Conservation (phyloP, 2,797 vertebrate species). For the Melanotaenia maccullochi region DNA sequence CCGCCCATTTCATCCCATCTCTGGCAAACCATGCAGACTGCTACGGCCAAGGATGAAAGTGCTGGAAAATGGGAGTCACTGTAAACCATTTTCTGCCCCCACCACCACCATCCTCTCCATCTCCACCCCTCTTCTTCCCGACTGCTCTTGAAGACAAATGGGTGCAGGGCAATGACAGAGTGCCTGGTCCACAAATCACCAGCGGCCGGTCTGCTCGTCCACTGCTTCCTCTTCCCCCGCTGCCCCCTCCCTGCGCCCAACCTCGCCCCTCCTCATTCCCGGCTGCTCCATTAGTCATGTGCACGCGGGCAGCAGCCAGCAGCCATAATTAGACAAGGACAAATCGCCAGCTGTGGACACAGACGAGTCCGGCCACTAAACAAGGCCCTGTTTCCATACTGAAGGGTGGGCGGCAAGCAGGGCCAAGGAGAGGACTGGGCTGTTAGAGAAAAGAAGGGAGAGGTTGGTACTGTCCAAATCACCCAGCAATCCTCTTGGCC, state of each 20-base stretch:
- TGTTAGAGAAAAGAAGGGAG: constrained; percentile 51
- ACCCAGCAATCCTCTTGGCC: constrained; percentile 42
- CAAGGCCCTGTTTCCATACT: constrained; percentile 84
- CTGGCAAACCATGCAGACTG: constrained; percentile 67
- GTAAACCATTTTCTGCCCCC: constrained; percentile 84
- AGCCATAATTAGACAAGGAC: constrained; percentile 97
- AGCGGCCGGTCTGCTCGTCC: constrained; percentile 80
- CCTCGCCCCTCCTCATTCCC: constrained; percentile 78
- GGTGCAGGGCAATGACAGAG: constrained; percentile 88
- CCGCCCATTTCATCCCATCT: constrained; percentile 71
- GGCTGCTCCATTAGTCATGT: constrained; percentile 92
- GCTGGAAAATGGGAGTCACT: constrained; percentile 86
- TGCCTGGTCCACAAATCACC: constrained; percentile 92
- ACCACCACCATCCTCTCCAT: constrained; percentile 68
- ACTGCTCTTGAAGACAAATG: constrained; percentile 90
- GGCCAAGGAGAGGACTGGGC: constrained; percentile 70
- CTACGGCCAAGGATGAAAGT: constrained; percentile 82
- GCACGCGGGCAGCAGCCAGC: constrained; percentile 88
- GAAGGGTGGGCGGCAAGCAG: constrained; percentile 70
- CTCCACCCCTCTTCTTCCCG: constrained; percentile 75
- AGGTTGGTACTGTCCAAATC: constrained; percentile 62
- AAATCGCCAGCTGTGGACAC: constrained; percentile 85
- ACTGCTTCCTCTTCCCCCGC: constrained; percentile 77
- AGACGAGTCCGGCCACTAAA: constrained; percentile 85
- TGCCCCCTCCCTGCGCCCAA: constrained; percentile 76